Percentiles rank a stretch among this genome's conserved stretches.
Evolutionary conservation across 2,797 vertebrate species (phyloP).

Genomic region (Gambusia yucatana): DNA sequence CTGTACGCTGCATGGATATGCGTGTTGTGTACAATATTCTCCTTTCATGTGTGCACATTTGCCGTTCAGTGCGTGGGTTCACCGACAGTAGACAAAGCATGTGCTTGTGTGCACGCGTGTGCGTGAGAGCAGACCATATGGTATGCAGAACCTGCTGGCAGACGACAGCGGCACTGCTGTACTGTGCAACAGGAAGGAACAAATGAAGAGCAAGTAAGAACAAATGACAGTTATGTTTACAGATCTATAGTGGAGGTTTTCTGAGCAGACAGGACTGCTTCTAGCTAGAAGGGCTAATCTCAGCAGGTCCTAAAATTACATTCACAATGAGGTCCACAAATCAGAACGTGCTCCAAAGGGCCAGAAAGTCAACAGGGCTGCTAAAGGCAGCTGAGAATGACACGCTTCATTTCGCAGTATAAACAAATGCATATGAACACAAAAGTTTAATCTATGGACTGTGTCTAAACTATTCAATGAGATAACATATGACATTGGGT

Average conservation of each 20-base stretch:
- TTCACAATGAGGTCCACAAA: slow-evolving; percentile 18
- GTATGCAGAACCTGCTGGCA: slow-evolving; percentile 41
- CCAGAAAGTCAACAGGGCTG: slow-evolving; percentile 42
- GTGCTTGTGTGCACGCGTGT: slow-evolving; percentile 24
- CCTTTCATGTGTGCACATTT: slow-evolving; percentile 28
- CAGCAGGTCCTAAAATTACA: slow-evolving; percentile 4
- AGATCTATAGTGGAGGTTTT: slow-evolving; percentile 51
- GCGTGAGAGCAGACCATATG: slow-evolving; percentile 40
- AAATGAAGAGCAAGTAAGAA: slow-evolving; percentile 24
- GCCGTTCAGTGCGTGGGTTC: slow-evolving; percentile 18
- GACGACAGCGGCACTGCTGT: slow-evolving; percentile 22
- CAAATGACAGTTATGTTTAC: slow-evolving; percentile 40
- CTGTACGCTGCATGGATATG: slow-evolving; percentile 20
- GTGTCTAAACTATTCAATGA: background rate
- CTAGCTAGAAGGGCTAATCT: slow-evolving; percentile 43
- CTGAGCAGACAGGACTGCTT: slow-evolving; percentile 24
- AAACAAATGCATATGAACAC: slow-evolving; percentile 6
- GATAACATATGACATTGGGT: background rate
- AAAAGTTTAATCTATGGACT: background rate
- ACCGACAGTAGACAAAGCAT: slow-evolving; percentile 13
- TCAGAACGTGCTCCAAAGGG: slow-evolving; percentile 50
- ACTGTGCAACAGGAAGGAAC: slow-evolving; percentile 32
- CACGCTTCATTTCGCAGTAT: slow-evolving; percentile 29
- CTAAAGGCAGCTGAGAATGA: slow-evolving; percentile 44
- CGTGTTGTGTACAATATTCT: slow-evolving; percentile 14